phyloP scores from a whole-genome alignment of 2,797 vertebrate species.

The Microctenopoma steveboyesi region DNA sequence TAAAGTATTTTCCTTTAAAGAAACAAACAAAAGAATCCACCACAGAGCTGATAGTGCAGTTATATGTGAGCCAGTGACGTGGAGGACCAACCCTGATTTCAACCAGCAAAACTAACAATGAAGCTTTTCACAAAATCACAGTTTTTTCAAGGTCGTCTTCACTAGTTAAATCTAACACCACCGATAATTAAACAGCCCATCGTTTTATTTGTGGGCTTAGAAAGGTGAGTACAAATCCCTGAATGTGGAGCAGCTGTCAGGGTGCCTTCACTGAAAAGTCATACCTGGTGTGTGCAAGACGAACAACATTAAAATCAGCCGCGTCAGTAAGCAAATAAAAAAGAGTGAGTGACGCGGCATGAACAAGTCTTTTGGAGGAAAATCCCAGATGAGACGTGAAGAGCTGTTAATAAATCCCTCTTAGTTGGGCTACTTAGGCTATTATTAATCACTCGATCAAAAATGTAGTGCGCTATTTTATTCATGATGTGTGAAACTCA shows the following conservation, averaged over 20 bases:
- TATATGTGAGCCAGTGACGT: conserved; percentile 34
- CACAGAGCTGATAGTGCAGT: conserved; percentile 11
- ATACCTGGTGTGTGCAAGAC: conserved; percentile 49
- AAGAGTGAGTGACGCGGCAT: conserved; percentile 54
- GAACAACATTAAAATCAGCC: conserved; percentile 55
- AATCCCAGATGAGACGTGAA: conserved; percentile 63
- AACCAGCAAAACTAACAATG: conserved; percentile 5
- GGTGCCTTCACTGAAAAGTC: conserved; percentile 40
- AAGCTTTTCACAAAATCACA: background rate
- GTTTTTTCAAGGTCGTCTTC: background rate
- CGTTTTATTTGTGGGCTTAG: background rate
- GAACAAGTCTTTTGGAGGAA: conserved; percentile 48
- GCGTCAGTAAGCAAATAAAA: conserved; percentile 29
- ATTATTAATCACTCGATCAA: conserved; percentile 78
- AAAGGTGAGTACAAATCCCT: conserved; percentile 52
- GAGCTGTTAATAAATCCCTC: conserved; percentile 76
- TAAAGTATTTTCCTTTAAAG: conserved; percentile 8
- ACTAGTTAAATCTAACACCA: conserved; percentile 5
- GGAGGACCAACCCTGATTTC: conserved; percentile 14
- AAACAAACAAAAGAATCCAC: conserved; percentile 6
- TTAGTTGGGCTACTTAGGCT: conserved; percentile 66
- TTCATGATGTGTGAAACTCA: conserved; percentile 78
- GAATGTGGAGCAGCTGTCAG: conserved; percentile 60
- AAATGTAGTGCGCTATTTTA: conserved; percentile 74
- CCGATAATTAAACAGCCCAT: conserved; percentile 13